Evolutionary conservation across 2,797 vertebrate genomes (phyloP), one percentile per base, ranked within the genome.

Genomic region (Carapus acus): DNA sequence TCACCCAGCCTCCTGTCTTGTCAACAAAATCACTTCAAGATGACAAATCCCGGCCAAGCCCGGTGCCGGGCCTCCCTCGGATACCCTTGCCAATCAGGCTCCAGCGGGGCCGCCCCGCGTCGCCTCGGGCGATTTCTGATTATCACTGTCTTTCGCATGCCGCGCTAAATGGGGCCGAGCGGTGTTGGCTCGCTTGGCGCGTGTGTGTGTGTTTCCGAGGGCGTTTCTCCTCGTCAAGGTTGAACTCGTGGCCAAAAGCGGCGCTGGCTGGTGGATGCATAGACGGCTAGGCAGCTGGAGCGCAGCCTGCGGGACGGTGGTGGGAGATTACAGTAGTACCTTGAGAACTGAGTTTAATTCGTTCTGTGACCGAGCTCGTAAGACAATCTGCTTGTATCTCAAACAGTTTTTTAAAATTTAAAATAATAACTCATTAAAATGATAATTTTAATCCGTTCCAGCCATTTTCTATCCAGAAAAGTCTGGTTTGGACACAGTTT

Each of bases 11-110:
- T 84, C 76, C 76, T 80, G 77, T 80, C 83, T 86, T 79, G 85
- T 89, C 88, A 86, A 86, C 84, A 85, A 79, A 82, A 82, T 87
- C 83, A 81, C 79, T 84, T 86, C 74, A 79, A 85, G 84, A 84
- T 83, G 82, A 87, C 74, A 81, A 80, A 77, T 84, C 80, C 76
- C 65, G 67, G 80, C 81, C 69, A 47, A 14, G 64, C 38, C 73
- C 67, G 54, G 24, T 68, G 67, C 69, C 67, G 71, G 61, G 69
- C 71, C 73, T 76, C 67, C 77, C 83, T 80, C 61, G 74, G 70
- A 84, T 80, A 80, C 79, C 80, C 82, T 81, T 83, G 81, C 84
- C 83, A 81, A 85, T 86, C 82, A 81, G 78, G 68, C 56, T 41
- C 72, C 81, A 71, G 75, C 73, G 73, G 67, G 64, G 59, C 78